Conservation (phyloP, 2,113 vertebrate species). For the Takifugu bimaculatus region DNA sequence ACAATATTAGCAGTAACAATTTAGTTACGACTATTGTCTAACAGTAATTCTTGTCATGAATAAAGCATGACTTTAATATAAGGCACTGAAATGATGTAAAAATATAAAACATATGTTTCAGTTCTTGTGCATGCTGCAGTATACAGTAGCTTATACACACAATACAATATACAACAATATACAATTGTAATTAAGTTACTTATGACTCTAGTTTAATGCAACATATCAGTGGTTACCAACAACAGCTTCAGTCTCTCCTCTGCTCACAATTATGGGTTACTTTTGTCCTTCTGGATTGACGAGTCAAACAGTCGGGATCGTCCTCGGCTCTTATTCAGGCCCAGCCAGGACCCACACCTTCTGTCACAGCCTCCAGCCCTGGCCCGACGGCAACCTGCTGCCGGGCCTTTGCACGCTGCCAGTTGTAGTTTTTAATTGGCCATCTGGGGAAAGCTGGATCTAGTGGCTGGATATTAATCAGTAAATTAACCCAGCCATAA, state of each 20-base stretch:
- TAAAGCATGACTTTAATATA: too few species aligned
- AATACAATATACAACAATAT: too few species aligned
- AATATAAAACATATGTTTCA: not conserved
- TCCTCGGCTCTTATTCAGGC: constrained; percentile 58
- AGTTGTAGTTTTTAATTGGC: constrained; percentile 99
- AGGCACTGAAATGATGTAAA: too few species aligned
- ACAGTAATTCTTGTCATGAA: too few species aligned
- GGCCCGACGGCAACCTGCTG: constrained; percentile 90
- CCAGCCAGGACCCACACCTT: constrained; percentile 79
- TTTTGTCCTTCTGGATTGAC: constrained; percentile 76
- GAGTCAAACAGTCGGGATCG: constrained; percentile 76
- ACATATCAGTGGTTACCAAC: not conserved
- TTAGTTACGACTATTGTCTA: too few species aligned
- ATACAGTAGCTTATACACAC: not conserved
- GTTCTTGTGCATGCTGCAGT: not conserved
- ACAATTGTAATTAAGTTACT: not conserved
- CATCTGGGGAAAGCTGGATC: constrained; percentile 99
- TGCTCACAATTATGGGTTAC: not conserved
- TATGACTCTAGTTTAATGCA: not conserved
- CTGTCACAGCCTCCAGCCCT: constrained; percentile 90
- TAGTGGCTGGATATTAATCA: constrained; percentile 99
- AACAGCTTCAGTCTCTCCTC: constrained; percentile 39
- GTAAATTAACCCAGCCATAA: constrained; percentile 99
- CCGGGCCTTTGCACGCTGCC: constrained; percentile 88
- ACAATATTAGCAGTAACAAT: too few species aligned